These are phyloP conservation scores for Proctacanthus coquilletti DNA, from an alignment of 1,140 invertebrate species.

Conservation along the genomic window DNA sequence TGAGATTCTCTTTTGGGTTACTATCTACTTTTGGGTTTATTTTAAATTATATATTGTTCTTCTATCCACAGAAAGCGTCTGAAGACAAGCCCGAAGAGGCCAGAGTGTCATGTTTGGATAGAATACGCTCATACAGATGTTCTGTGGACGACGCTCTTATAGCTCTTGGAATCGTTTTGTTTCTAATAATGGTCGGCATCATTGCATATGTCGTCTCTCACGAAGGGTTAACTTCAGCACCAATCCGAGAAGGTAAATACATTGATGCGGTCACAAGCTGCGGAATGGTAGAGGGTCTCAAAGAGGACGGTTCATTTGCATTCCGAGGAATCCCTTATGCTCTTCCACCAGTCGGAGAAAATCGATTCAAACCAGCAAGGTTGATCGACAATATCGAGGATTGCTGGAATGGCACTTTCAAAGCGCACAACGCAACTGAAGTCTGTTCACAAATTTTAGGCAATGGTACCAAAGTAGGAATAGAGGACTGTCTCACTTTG, in stretches of 20 bases:
- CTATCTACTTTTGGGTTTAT: too few species aligned
- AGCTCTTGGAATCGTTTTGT: slow-evolving; percentile 34
- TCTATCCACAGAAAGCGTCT: slow-evolving; percentile 14
- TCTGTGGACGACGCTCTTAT: slow-evolving; percentile 35
- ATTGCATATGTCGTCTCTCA: slow-evolving; percentile 43
- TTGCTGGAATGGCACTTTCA: slow-evolving; percentile 65
- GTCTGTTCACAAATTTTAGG: slow-evolving; percentile 49
- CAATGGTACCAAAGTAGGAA: slow-evolving; percentile 45
- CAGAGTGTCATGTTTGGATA: slow-evolving; percentile 16
- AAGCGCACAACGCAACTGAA: slow-evolving; percentile 46
- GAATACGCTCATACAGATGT: slow-evolving; percentile 22
- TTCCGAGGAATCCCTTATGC: slow-evolving; percentile 80
- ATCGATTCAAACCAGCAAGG: slow-evolving; percentile 56
- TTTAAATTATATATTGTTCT: background rate
- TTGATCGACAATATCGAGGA: slow-evolving; percentile 45
- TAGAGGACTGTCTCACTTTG: slow-evolving; percentile 65
- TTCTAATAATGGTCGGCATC: slow-evolving; percentile 45
- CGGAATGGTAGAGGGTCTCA: slow-evolving; percentile 56
- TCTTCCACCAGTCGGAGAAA: slow-evolving; percentile 49
- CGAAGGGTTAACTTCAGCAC: slow-evolving; percentile 32
- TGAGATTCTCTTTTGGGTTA: too few species aligned
- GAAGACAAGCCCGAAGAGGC: slow-evolving; percentile 21
- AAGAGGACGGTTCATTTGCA: slow-evolving; percentile 58
- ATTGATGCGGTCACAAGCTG: slow-evolving; percentile 59
- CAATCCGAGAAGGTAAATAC: slow-evolving; percentile 49